phyloP scores from a whole-genome alignment of 2,797 vertebrate species.

The Psittacula echo region DNA sequence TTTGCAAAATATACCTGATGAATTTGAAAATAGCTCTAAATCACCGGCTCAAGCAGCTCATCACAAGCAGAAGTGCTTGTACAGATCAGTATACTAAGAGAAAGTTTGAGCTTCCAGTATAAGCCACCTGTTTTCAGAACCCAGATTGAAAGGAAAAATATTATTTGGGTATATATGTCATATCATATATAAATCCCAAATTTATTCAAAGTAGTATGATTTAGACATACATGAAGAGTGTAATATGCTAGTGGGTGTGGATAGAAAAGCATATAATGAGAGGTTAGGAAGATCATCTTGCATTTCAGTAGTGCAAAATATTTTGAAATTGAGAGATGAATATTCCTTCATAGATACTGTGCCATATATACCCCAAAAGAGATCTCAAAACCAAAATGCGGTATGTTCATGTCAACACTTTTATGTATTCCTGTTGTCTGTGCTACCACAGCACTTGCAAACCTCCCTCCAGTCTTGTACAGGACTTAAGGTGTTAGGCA shows the following conservation, averaged over 20 bases:
- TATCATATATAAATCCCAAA: not conserved
- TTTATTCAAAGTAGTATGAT: not conserved
- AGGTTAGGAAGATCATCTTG: not conserved
- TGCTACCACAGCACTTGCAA: not conserved
- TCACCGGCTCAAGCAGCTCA: not conserved
- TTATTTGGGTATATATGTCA: not conserved
- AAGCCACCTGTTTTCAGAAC: not conserved
- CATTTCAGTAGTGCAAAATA: not conserved
- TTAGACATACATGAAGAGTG: not conserved
- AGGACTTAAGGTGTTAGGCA: not conserved
- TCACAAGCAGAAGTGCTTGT: not conserved
- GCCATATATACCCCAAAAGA: not conserved
- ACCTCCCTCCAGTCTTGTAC: not conserved
- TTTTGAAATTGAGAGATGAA: not conserved
- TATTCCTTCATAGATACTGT: not conserved
- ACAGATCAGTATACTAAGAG: not conserved
- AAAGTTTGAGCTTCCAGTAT: not conserved
- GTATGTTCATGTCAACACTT: not conserved
- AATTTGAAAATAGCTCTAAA: not conserved
- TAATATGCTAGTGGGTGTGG: not conserved
- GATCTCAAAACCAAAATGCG: not conserved
- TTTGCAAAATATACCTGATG: not conserved
- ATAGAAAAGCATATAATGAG: not conserved
- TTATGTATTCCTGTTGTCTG: not conserved
- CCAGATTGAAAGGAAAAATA: not conserved